phyloP scores from a whole-genome alignment of 2,888 invertebrate species.

The Acleris literana region DNA sequence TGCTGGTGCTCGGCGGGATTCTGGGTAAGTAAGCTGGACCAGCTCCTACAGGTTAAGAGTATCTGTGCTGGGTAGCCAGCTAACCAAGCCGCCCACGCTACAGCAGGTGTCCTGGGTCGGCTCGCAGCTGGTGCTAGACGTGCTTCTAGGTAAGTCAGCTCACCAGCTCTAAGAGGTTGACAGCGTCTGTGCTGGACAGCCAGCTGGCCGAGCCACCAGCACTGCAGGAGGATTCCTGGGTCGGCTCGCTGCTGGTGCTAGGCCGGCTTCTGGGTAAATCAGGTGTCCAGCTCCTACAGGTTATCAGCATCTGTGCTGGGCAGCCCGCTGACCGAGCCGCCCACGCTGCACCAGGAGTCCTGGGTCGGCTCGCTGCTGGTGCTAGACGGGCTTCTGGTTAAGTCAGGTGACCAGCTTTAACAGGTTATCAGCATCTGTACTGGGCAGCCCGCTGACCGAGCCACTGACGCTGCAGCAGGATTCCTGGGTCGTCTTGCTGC shows the following conservation, averaged over 20 bases:
- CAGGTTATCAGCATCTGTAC: too few relatives aligned
- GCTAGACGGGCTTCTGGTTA: conserved; percentile 80
- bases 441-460: conserved; percentile 74
- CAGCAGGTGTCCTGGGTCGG: conserved; percentile 89
- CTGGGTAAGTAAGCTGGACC: not conserved
- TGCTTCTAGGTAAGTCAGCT: conserved; percentile 81
- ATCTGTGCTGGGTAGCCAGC: conserved; percentile 75
- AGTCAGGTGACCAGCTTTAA: too few relatives aligned
- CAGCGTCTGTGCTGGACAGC: conserved; percentile 79
- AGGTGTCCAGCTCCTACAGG: too few relatives aligned
- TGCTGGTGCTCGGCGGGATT: conserved; percentile 86
- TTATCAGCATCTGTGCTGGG: conserved; percentile 48
- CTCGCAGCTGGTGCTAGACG: conserved; percentile 87
- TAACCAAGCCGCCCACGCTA: conserved; percentile 71
- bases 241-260: conserved; percentile 87
- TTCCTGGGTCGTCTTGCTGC: conserved; percentile 89
- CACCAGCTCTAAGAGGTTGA: not conserved
- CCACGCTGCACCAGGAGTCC: conserved; percentile 84
- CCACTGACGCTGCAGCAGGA: conserved; percentile 82
- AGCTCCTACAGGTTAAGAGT: not conserved
- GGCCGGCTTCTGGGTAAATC: conserved; percentile 86
- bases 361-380: conserved; percentile 90
- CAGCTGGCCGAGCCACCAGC: conserved; percentile 77
- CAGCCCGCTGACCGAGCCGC: conserved; percentile 66
- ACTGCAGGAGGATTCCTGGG: conserved; percentile 86